phyloP scores from a whole-genome alignment of 2,113 vertebrate species.

The Cebus imitator region DNA sequence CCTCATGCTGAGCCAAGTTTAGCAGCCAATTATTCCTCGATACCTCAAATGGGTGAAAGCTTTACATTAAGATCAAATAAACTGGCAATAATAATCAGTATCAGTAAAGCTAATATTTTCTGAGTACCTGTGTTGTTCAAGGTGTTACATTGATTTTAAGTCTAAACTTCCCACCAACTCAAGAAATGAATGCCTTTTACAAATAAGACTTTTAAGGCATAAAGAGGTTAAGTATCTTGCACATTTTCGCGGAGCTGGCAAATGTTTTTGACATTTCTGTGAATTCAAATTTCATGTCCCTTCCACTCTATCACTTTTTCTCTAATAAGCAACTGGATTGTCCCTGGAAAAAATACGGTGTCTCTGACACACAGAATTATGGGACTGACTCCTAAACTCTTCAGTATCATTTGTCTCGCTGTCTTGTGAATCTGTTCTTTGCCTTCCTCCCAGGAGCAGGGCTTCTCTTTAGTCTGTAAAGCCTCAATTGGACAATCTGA shows the following conservation, averaged over 20 bases:
- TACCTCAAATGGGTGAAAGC: not conserved
- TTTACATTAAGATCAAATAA: not conserved
- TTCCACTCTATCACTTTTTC: not conserved
- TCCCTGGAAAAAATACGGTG: not conserved
- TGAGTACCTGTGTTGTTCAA: not conserved
- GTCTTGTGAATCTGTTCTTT: not conserved
- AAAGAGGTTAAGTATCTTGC: not conserved
- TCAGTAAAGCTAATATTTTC: not conserved
- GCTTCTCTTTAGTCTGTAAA: not conserved
- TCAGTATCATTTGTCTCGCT: not conserved
- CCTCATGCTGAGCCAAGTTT: not conserved
- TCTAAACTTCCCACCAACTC: not conserved
- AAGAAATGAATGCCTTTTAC: not conserved
- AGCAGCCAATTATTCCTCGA: not conserved
- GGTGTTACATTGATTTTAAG: not conserved
- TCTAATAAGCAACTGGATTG: not conserved
- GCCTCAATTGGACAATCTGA: not conserved
- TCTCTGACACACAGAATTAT: not conserved
- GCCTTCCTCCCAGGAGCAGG: not conserved
- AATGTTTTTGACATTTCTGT: not conserved
- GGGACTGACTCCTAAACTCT: not conserved
- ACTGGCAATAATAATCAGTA: not conserved
- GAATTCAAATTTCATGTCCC: not conserved
- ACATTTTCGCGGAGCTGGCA: not conserved
- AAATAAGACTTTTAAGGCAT: not conserved